Conservation (phyloP, 2,888 invertebrate genomes). For the Hypena proboscidalis region DNA sequence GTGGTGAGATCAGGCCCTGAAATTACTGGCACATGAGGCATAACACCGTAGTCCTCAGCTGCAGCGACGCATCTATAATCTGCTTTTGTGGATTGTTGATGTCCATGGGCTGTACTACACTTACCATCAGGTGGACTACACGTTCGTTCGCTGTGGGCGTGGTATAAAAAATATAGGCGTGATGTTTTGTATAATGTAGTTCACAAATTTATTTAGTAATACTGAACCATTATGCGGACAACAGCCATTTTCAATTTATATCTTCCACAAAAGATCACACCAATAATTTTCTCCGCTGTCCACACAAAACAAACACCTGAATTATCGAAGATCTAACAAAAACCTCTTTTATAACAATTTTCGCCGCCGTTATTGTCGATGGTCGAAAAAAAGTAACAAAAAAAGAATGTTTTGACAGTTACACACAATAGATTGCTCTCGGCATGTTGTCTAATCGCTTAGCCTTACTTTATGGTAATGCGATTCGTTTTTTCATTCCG, state of each 20-base stretch:
- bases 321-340: constrained; percentile 35
- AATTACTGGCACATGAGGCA: too few relatives aligned
- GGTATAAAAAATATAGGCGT: too few relatives aligned
- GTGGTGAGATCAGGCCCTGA: too few relatives aligned
- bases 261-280: not conserved
- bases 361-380: constrained; percentile 41
- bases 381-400: constrained; percentile 44
- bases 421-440: constrained; percentile 69
- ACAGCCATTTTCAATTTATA: not conserved
- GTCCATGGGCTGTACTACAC: too few relatives aligned
- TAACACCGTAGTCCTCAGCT: too few relatives aligned
- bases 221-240: not conserved
- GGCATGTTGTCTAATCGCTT: constrained; percentile 49
- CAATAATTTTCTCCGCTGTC: constrained; percentile 12
- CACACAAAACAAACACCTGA: constrained; percentile 33
- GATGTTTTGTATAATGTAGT: too few relatives aligned
- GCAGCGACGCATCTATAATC: too few relatives aligned
- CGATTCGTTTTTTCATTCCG: constrained; percentile 18
- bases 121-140: too few relatives aligned
- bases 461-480: constrained; percentile 39
- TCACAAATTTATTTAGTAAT: too few relatives aligned
- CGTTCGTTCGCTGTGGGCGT: too few relatives aligned
- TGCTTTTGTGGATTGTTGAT: too few relatives aligned
- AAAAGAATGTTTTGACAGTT: constrained; percentile 76
- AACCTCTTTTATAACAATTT: constrained; percentile 40